phyloP scores from a whole-genome alignment of 2,888 invertebrate genomes.

The Cheilosia variabilis region DNA sequence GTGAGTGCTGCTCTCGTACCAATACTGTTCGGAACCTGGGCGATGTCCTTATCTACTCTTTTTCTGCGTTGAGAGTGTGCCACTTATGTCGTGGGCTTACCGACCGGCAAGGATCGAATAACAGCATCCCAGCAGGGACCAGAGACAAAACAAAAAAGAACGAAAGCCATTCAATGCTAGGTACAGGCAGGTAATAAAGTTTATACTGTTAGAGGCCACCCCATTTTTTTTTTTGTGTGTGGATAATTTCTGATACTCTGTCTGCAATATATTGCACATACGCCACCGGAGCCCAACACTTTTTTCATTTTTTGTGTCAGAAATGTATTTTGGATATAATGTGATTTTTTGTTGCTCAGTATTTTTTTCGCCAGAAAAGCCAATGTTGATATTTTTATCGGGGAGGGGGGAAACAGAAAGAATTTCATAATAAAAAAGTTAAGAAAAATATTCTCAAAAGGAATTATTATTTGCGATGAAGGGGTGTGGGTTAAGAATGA shows the following conservation, averaged over 20 bases:
- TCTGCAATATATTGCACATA: constrained; percentile 40
- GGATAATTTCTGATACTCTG: constrained; percentile 35
- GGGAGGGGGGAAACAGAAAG: constrained; percentile 9
- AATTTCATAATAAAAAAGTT: constrained; percentile 46
- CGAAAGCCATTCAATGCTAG: constrained; percentile 21
- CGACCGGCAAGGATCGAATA: constrained; percentile 61
- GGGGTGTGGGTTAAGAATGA: constrained; percentile 16
- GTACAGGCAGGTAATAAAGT: constrained; percentile 62
- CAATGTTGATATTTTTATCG: neutral
- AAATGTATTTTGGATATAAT: constrained; percentile 24
- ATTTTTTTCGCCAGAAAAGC: constrained; percentile 15
- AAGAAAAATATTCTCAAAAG: constrained; percentile 34
- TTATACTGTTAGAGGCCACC: constrained; percentile 39
- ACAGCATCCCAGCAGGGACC: constrained; percentile 39
- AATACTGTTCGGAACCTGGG: constrained; percentile 35
- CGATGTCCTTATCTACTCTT: constrained; percentile 33
- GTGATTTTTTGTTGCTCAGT: constrained; percentile 23
- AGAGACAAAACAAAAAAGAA: neutral
- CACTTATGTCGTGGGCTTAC: constrained; percentile 35
- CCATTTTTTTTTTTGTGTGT: constrained; percentile 4
- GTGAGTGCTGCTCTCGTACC: constrained; percentile 4
- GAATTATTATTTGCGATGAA: constrained; percentile 59
- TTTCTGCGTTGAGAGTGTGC: constrained; percentile 27
- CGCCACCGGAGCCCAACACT: constrained; percentile 17
- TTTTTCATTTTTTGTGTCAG: constrained; percentile 6